These are phyloP conservation scores for Sitodiplosis mosellana DNA, from an alignment of 1,140 invertebrate genomes.

Conservation along the genomic window DNA sequence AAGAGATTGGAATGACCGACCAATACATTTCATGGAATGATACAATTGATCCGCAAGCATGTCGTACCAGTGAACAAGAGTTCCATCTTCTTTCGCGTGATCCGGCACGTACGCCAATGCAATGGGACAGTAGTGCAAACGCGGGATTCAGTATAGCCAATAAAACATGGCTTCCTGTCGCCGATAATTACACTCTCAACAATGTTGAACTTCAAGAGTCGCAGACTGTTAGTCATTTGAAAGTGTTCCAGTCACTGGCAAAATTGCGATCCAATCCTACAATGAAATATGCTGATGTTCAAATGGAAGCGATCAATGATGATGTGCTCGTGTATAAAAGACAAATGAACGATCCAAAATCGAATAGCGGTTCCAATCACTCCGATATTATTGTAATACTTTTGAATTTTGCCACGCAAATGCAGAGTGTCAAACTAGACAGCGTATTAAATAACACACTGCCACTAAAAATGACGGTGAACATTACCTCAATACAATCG, in stretches of 20 bases:
- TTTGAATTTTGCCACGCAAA: too few relatives aligned
- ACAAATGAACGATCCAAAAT: too few relatives aligned
- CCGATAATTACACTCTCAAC: conserved; percentile 31
- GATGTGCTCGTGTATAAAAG: too few relatives aligned
- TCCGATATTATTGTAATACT: too few relatives aligned
- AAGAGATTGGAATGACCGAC: conserved; percentile 13
- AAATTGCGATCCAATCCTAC: too few relatives aligned
- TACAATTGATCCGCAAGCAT: conserved; percentile 27
- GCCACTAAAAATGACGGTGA: too few relatives aligned
- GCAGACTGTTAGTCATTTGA: conserved; percentile 26
- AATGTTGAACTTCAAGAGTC: conserved; percentile 28
- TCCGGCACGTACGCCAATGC: conserved; percentile 37
- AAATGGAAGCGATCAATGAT: too few relatives aligned
- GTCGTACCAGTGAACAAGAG: conserved; percentile 12
- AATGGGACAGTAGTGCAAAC: conserved; percentile 24
- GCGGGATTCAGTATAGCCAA: conserved; percentile 24
- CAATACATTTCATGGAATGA: conserved; percentile 14
- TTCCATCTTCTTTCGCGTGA: conserved; percentile 26
- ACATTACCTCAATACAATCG: too few relatives aligned
- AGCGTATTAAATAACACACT: too few relatives aligned
- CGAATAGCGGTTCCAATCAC: too few relatives aligned
- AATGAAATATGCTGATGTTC: too few relatives aligned
- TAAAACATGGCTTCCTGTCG: conserved; percentile 42
- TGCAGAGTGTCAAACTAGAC: too few relatives aligned
- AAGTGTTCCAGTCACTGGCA: conserved; percentile 12